These are phyloP conservation scores for Battus philenor DNA, from an alignment of 1,140 invertebrate species.

Conservation along the genomic window DNA sequence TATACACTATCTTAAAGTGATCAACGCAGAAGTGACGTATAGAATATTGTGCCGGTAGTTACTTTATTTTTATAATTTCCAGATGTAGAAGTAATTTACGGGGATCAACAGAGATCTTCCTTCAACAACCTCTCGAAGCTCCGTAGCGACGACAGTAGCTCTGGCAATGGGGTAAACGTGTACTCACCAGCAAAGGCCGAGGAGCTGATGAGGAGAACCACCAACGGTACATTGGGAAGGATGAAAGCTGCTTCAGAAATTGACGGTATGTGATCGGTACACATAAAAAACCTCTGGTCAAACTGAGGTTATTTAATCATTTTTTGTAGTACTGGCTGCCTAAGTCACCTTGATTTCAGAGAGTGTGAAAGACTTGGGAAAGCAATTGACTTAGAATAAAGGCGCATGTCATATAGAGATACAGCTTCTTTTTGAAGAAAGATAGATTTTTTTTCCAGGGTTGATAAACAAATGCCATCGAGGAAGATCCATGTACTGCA, in stretches of 20 bases:
- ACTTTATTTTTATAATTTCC: slow-evolving; percentile 17
- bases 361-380: no score
- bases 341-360: no score
- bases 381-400: no score
- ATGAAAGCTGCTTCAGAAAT: slow-evolving; percentile 58
- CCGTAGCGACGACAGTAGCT: slow-evolving; percentile 57
- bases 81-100: slow-evolving; percentile 68
- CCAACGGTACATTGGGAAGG: slow-evolving; percentile 53
- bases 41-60: no score
- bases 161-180: slow-evolving; percentile 60
- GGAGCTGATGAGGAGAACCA: slow-evolving; percentile 50
- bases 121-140: slow-evolving; percentile 59
- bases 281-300: no score
- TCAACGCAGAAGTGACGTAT: no score
- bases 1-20: no score
- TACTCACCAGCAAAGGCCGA: slow-evolving; percentile 68
- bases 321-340: neutral
- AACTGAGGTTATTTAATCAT: slow-evolving; percentile 40
- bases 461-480: no score
- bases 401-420: no score
- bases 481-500: no score
- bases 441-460: no score
- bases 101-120: slow-evolving; percentile 55
- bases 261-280: neutral
- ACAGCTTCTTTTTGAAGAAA: no score